Evolutionary conservation across 2,888 invertebrate species (phyloP).

Genomic region (Archips crataeganus): DNA sequence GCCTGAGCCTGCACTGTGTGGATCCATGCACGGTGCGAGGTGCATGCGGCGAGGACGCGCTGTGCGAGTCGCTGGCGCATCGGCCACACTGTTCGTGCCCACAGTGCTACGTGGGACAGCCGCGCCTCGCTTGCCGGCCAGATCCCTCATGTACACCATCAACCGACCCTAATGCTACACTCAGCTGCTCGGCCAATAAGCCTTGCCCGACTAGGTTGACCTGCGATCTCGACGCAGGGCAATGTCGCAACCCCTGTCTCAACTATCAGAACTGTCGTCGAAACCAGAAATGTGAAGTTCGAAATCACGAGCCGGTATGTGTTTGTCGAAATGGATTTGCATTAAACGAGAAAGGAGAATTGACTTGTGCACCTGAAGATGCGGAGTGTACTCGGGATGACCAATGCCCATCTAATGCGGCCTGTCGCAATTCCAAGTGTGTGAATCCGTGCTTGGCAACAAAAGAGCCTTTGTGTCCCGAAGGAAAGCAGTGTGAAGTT

Average conservation of each 20-base stretch:
- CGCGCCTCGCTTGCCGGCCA: slow-evolving; percentile 91
- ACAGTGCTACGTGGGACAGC: slow-evolving; percentile 94
- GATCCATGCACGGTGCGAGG: slow-evolving; percentile 96
- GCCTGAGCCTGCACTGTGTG: slow-evolving; percentile 95
- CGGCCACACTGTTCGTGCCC: slow-evolving; percentile 95
- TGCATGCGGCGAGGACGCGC: slow-evolving; percentile 95
- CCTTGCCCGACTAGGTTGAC: slow-evolving; percentile 92
- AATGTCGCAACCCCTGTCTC: slow-evolving; percentile 93
- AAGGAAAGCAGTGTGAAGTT: slow-evolving; percentile 95
- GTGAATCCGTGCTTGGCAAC: slow-evolving; percentile 93
- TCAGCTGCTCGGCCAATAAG: slow-evolving; percentile 88
- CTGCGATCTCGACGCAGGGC: slow-evolving; percentile 89
- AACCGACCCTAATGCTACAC: slow-evolving; percentile 85
- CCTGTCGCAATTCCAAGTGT: slow-evolving; percentile 93
- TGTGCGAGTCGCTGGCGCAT: slow-evolving; percentile 94
- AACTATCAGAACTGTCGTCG: slow-evolving; percentile 90
- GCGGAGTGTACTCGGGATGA: slow-evolving; percentile 92
- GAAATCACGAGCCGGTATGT: slow-evolving; percentile 93
- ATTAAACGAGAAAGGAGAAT: slow-evolving; percentile 94
- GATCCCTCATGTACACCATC: slow-evolving; percentile 91
- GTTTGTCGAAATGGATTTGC: slow-evolving; percentile 96
- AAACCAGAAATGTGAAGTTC: slow-evolving; percentile 95
- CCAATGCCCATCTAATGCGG: slow-evolving; percentile 94
- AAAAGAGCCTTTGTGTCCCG: slow-evolving; percentile 89
- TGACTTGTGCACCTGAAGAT: slow-evolving; percentile 93